Percentiles rank a stretch among this genome's conserved stretches.
phyloP scores from a whole-genome alignment of 2,113 vertebrate species.

The Tichodroma muraria region DNA sequence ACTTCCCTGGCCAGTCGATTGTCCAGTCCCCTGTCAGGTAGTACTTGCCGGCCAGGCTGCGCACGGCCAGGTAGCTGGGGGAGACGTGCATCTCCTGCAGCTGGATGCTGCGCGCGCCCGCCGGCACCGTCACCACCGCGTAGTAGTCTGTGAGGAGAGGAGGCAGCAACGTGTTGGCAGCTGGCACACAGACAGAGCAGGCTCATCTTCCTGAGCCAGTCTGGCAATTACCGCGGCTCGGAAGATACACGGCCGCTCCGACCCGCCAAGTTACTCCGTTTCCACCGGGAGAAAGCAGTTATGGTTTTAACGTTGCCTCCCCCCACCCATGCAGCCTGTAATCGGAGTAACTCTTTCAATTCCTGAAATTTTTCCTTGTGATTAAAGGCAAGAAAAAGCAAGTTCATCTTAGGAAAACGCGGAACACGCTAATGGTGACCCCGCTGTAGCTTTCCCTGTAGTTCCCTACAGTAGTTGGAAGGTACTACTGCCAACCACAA shows the following conservation, averaged over 20 bases:
- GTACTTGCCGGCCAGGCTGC: slow-evolving; percentile 81
- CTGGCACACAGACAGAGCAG: not conserved
- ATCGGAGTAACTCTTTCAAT: not conserved
- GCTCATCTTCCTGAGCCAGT: not conserved
- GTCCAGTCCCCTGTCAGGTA: slow-evolving; percentile 92
- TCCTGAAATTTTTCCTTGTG: not conserved
- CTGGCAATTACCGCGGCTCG: not conserved
- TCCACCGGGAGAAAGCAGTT: not conserved
- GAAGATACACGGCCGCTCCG: not conserved
- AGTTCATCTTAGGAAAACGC: not conserved
- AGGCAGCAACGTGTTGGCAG: not conserved
- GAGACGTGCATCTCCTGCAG: slow-evolving; percentile 85
- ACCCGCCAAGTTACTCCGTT: not conserved
- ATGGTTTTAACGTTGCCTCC: not conserved
- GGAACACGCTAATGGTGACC: not conserved
- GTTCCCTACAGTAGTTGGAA: not conserved
- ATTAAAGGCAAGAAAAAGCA: slow-evolving; percentile 10
- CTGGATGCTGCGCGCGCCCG: slow-evolving; percentile 82
- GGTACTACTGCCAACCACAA: not conserved
- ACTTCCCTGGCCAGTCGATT: slow-evolving; percentile 93
- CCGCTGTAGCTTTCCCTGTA: not conserved
- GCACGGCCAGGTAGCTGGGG: slow-evolving; percentile 87
- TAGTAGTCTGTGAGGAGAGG: slow-evolving; percentile 81
- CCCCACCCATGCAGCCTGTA: not conserved
- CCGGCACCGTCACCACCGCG: slow-evolving; percentile 82